A percentile compares a stretch with the other conserved stretches of the same genome.
phyloP scores from a whole-genome alignment of 2,797 vertebrate genomes.

The Poecile montanus region DNA sequence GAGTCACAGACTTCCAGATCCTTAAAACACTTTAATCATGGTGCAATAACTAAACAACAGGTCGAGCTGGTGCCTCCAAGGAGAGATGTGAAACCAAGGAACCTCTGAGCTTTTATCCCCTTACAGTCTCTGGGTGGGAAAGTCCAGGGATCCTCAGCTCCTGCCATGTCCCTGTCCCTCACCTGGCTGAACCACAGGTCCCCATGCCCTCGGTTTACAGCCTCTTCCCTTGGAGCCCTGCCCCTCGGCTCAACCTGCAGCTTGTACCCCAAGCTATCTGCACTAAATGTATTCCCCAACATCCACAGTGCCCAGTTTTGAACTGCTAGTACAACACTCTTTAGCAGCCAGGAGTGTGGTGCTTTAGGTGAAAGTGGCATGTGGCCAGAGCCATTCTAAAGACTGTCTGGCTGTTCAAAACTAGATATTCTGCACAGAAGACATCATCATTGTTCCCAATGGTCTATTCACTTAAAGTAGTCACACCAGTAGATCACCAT shows the following conservation, averaged over 20 bases:
- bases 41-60: background rate
- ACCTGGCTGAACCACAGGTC: background rate
- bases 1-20: background rate
- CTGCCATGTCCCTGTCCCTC: background rate
- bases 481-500: background rate
- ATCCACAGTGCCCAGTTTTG: rapidly evolving
- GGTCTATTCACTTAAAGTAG: background rate
- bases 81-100: background rate
- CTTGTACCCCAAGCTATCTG: background rate
- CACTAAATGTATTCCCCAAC: background rate
- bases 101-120: background rate
- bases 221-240: too few species aligned
- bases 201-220: background rate
- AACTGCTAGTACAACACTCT: background rate
- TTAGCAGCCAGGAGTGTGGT: background rate
- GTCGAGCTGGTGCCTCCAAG: background rate
- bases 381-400: background rate
- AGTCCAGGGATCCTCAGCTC: background rate
- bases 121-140: background rate
- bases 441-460: background rate
- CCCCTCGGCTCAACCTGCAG: background rate
- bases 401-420: background rate
- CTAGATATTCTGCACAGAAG: background rate
- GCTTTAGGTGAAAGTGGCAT: background rate
- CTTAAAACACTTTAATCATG: background rate